A percentile compares a stretch with the other conserved stretches of the same genome.
Evolutionary conservation across 2,113 vertebrate species (phyloP).

Genomic region (Aythya baeri): DNA sequence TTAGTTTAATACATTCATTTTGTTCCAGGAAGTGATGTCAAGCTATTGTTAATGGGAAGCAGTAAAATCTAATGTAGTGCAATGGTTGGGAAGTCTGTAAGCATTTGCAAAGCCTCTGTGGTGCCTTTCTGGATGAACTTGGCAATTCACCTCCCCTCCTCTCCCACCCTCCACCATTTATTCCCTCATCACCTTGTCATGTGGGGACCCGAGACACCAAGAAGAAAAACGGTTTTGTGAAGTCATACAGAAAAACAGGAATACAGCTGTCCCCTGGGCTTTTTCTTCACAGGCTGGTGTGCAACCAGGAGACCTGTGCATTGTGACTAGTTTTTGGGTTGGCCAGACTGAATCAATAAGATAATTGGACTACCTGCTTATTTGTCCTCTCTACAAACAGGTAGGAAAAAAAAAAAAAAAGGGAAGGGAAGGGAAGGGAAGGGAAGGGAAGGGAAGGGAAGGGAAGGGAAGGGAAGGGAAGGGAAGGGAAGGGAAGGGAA

Average conservation of each 20-base stretch:
- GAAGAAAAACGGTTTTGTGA: not conserved
- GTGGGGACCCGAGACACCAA: not conserved
- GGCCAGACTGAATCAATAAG: not conserved
- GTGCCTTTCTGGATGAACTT: not conserved
- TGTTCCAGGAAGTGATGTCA: constrained; percentile 46
- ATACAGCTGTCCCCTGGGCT: not conserved
- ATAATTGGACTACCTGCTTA: not conserved
- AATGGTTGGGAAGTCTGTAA: not conserved
- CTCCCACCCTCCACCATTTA: not conserved
- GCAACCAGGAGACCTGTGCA: not conserved
- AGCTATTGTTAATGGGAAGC: constrained; percentile 8
- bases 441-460: no score
- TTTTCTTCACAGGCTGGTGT: fast-evolving
- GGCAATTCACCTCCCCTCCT: not conserved
- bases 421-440: no score
- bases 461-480: no score
- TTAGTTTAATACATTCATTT: not conserved
- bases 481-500: no score
- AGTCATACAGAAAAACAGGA: not conserved
- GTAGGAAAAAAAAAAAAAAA: fast-evolving
- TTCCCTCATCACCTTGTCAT: not conserved
- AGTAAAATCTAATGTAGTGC: not conserved
- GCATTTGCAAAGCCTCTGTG: fast-evolving
- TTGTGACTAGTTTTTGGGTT: not conserved
- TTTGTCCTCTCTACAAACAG: not conserved